Evolutionary conservation across 1,140 invertebrate species (phyloP), one percentile per base, ranked within the genome.

Genomic region (Uloborus diversus): DNA sequence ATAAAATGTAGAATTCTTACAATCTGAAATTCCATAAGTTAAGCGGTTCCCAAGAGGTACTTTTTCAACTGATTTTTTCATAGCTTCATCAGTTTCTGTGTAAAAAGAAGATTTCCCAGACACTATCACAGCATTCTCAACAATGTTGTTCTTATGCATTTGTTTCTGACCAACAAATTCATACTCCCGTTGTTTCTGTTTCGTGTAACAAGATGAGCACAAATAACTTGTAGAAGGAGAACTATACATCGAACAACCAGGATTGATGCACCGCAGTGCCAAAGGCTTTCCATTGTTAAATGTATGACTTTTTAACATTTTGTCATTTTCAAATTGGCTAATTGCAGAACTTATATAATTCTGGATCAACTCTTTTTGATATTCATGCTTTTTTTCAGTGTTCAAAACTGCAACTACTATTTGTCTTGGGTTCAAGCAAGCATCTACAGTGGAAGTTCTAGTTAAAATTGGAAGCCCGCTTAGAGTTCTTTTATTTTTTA

Each of bases 271-370:
- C 25, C 69, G 28, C 23, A 70, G 17, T 3, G 28, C 11, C 4
- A 35, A 5, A 47, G 23, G 14, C 23, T 68, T 33, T 9, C 27
- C 33, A 30, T n/a, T 69, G 17, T 30, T 35, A 20, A 28, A 13
- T 2, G 51, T 32, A 25, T 28, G 3, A 59, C 25, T 61, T 79
- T 84, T 84, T 20, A 83, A 53, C 47, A 83, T 83, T 81, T 86
- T 82, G 30, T 88, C 86, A 53, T 87, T 85, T 42, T 90, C 85
- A 86, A 90, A 94, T 83, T 91, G 89, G 83, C 90, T 89, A 64
- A 91, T 89, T 32, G 94, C 94, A 82, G 92, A 92, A 75, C 92
- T 89, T 32, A 96, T 87, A 85, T 96, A 96, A 87, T 95, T 96
- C 78, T 92, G 90, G 30, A 96, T 90, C 92, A 96, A 94, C 79